These are phyloP conservation scores for Motacilla alba DNA, from an alignment of 2,113 vertebrate genomes.

Conservation along the genomic window DNA sequence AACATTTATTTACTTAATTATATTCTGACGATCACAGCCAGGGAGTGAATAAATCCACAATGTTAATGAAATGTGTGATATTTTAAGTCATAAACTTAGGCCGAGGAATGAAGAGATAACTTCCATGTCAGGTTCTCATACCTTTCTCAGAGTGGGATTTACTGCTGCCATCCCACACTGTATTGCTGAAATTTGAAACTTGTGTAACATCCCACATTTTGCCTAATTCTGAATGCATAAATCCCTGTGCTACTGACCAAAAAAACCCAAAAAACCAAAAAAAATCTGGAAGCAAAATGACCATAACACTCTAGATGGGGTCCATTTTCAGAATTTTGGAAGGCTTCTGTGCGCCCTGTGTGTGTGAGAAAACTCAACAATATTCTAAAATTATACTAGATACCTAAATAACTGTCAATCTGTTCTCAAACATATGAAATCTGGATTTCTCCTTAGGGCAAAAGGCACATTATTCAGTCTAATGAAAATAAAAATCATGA, in stretches of 20 bases:
- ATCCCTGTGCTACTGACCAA: neutral
- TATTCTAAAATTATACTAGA: neutral
- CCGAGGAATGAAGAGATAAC: neutral
- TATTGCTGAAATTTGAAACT: neutral
- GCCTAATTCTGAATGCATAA: neutral
- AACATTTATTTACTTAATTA: neutral
- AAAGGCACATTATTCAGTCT: neutral
- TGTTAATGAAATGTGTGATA: neutral
- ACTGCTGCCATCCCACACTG: neutral
- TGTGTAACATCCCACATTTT: neutral
- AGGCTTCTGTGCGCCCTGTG: neutral
- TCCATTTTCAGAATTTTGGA: neutral
- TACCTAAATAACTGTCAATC: neutral
- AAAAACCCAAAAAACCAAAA: neutral
- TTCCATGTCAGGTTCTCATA: neutral
- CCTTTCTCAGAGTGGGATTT: neutral
- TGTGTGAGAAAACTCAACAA: neutral
- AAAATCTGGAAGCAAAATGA: neutral
- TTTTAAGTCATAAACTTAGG: neutral
- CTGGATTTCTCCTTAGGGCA: neutral
- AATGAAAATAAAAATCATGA: constrained; percentile 13
- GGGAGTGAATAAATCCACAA: neutral
- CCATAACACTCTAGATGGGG: neutral
- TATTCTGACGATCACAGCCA: neutral
- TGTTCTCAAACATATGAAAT: neutral